Conservation (phyloP, 2,113 vertebrate species). For the Hemichromis elongatus region DNA sequence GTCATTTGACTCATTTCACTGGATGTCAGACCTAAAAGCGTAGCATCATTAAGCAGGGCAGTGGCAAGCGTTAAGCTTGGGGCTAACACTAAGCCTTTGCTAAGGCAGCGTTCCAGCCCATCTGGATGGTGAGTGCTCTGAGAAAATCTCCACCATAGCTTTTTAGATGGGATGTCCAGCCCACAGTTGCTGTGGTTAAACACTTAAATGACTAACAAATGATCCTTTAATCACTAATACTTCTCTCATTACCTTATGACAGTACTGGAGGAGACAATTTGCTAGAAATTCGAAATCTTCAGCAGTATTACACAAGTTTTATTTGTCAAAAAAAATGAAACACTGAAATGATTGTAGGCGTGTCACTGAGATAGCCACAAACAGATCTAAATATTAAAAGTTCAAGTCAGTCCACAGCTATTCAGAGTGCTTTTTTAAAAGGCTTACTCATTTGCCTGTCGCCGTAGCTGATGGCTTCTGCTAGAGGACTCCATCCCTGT, state of each 20-base stretch:
- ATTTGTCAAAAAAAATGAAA: background rate
- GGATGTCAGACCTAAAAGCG: slow-evolving; percentile 24
- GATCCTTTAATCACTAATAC: background rate
- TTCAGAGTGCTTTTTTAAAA: background rate
- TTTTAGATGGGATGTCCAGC: slow-evolving; percentile 2
- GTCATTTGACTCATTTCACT: slow-evolving; percentile 10
- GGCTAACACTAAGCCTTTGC: slow-evolving; percentile 38
- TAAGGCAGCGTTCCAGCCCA: slow-evolving; percentile 48
- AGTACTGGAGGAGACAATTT: background rate
- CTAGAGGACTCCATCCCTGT: slow-evolving; percentile 98
- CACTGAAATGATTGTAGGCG: background rate
- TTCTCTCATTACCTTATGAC: background rate
- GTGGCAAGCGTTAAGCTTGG: slow-evolving; percentile 6
- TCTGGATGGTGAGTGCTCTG: slow-evolving; percentile 39
- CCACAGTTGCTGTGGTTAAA: background rate
- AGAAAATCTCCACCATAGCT: slow-evolving; percentile 41
- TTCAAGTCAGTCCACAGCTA: background rate
- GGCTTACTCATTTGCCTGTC: slow-evolving; percentile 98
- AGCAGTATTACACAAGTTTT: background rate
- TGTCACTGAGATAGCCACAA: background rate
- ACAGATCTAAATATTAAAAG: background rate
- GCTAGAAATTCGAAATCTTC: background rate
- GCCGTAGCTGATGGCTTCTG: slow-evolving; percentile 99
- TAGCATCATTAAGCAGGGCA: slow-evolving; percentile 12
- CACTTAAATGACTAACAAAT: background rate